These are phyloP conservation scores for Cyphomyrus plagiostoma DNA, from an alignment of 2,113 vertebrate species.

Conservation along the genomic window DNA sequence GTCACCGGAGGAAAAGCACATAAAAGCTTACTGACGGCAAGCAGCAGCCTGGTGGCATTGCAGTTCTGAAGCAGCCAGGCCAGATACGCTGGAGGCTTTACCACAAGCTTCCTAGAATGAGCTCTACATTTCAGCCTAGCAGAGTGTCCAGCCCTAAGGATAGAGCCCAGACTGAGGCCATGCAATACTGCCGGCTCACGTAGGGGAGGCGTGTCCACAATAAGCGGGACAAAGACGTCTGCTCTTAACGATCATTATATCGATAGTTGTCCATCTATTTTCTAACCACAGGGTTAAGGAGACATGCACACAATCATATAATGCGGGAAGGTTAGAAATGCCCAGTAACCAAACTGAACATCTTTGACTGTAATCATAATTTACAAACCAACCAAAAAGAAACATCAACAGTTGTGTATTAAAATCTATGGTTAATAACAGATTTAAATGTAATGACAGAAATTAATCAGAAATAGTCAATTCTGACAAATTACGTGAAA, in stretches of 20 bases:
- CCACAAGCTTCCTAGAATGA: background rate
- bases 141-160: background rate
- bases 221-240: background rate
- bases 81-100: background rate
- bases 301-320: background rate
- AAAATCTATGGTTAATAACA: background rate
- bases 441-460: background rate
- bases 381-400: background rate
- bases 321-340: background rate
- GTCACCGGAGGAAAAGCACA: background rate
- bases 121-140: background rate
- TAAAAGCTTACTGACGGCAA: background rate
- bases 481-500: background rate
- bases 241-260: background rate
- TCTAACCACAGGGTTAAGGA: background rate
- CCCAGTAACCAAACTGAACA: background rate
- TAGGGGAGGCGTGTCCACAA: background rate
- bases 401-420: background rate
- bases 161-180: background rate
- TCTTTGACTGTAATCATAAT: background rate
- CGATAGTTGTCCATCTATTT: background rate
- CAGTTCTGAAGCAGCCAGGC: background rate
- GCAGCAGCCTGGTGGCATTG: background rate
- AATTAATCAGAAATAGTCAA: background rate
- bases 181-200: background rate